These are phyloP conservation scores for Andricus quercusramuli DNA, from an alignment of 2,888 invertebrate species.

Conservation along the genomic window DNA sequence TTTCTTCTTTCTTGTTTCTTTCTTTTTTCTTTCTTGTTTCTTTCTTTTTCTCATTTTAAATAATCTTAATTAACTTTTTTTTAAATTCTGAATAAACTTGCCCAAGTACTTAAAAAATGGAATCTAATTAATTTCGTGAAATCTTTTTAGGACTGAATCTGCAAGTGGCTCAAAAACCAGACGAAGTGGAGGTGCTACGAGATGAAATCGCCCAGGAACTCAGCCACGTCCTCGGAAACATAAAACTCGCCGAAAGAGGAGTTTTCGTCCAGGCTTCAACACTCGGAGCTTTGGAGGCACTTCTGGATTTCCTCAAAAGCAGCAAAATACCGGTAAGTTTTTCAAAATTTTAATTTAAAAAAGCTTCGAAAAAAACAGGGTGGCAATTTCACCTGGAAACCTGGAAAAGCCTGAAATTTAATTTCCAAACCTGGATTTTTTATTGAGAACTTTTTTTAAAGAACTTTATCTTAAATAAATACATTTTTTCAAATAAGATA, in stretches of 20 bases:
- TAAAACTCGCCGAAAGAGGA: conserved; percentile 94
- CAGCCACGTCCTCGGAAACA: conserved; percentile 93
- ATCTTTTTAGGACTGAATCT: conserved; percentile 87
- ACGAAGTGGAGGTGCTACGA: conserved; percentile 92
- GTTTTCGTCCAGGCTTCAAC: conserved; percentile 99
- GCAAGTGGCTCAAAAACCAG: conserved; percentile 93
- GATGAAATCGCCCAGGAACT: conserved; percentile 94
- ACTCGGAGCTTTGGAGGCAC: conserved; percentile 98
- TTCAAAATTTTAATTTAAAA: background rate
- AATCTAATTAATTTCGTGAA: conserved; percentile 10
- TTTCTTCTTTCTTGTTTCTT: too few relatives aligned
- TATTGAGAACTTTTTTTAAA: too few relatives aligned
- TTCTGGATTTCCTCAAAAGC: conserved; percentile 93
- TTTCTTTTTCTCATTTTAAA: too few relatives aligned
- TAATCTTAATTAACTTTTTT: background rate
- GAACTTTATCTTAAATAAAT: too few relatives aligned
- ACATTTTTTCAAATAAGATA: too few relatives aligned
- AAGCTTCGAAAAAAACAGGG: background rate
- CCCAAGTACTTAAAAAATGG: conserved; percentile 19
- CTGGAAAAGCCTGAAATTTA: too few relatives aligned
- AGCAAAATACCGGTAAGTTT: conserved; percentile 95
- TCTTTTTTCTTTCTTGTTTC: too few relatives aligned
- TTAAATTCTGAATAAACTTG: background rate
- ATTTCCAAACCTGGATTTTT: too few relatives aligned
- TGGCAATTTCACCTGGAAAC: too few relatives aligned